Base-by-base conservation (phyloP, 1,140 invertebrate species). In the Drosophila paulistorum region DNA sequence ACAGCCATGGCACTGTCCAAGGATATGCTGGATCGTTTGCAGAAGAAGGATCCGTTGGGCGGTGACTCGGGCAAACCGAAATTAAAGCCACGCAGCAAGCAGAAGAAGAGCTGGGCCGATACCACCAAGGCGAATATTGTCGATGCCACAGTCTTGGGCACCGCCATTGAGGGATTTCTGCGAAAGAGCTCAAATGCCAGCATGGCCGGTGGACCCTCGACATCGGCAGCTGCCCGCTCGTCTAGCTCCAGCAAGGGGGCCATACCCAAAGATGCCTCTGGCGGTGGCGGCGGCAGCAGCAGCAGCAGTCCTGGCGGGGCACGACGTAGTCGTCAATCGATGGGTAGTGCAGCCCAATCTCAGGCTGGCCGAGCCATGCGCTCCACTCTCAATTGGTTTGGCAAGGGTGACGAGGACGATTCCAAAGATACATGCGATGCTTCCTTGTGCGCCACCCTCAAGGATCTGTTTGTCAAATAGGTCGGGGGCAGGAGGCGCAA, bases 401-500 rank as follows among this genome's bases (percentile, higher is more conserved):
- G 90, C 30, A 92, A 92, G 75, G 77, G 74, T 35, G 94, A 95
- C 9, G 95, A 95, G 42, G 95, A 95, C 37, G 95, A 95, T 11
- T 92, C 94, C 3, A 91, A 93, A 23, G 95, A 96, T 68, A 94
- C 95, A 9, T 96, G 96, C 92, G 96, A 97, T 66, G 95, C 95
- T 13, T 95, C 95, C 11, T 93, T 97, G 58, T 97, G 96, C 91
- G 95, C 96, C 41, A 96, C 96, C 9, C 93, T 97, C 10, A 97
- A 97, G 92, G 96, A 97, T 91, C 94, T 97, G 7, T 97, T 97
- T 91, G 96, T 96, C 37, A 96, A 96, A 93, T 96, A 94, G 93
- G 73, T 87, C 45, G 60, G 64, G 74, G 74, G 68, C 13, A 68
- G 69, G 74, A 72, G 74, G 65, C 63, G 84, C 77, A 87, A 87